A percentile compares a stretch with the other conserved stretches of the same genome.
phyloP scores from a whole-genome alignment of 92 coral and sea anemone species.

The Ricordea florida region DNA sequence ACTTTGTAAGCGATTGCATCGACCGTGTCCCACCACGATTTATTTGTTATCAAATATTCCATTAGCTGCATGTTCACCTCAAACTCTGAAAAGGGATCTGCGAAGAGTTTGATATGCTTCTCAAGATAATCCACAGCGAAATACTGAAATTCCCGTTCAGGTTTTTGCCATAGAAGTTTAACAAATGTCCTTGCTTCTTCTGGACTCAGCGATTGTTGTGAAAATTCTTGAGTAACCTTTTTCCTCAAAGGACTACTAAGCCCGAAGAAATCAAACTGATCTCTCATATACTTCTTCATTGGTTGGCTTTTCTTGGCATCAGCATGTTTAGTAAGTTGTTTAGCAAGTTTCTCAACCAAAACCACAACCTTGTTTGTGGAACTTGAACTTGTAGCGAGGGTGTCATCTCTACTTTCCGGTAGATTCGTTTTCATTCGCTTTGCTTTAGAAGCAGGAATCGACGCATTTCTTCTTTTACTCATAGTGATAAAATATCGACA shows the following conservation, averaged over 20 bases:
- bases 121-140: slow-evolving; percentile 81
- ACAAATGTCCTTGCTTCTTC: slow-evolving; percentile 65
- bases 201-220: slow-evolving; percentile 41
- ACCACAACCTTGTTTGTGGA: neutral
- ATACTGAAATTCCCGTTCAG: slow-evolving; percentile 87
- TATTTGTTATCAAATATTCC: slow-evolving; percentile 62
- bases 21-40: slow-evolving; percentile 99
- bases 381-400: too few relatives aligned
- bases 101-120: slow-evolving; percentile 61
- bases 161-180: slow-evolving; percentile 74
- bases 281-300: slow-evolving; percentile 97
- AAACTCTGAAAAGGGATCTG: slow-evolving; percentile 62
- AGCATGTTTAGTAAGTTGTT: slow-evolving; percentile 55
- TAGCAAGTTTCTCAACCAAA: slow-evolving; percentile 54
- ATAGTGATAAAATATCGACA: neutral
- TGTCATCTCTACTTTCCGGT: neutral
- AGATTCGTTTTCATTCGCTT: neutral
- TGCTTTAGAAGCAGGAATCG: neutral
- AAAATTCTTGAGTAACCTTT: slow-evolving; percentile 63
- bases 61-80: slow-evolving; percentile 74
- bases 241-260: slow-evolving; percentile 73
- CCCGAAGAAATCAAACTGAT: slow-evolving; percentile 87
- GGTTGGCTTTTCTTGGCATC: slow-evolving; percentile 59
- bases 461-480: slow-evolving; percentile 16
- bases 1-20: slow-evolving; percentile 72